phyloP scores from a whole-genome alignment of 2,113 vertebrate genomes.

The Potamarius usumacintae region DNA sequence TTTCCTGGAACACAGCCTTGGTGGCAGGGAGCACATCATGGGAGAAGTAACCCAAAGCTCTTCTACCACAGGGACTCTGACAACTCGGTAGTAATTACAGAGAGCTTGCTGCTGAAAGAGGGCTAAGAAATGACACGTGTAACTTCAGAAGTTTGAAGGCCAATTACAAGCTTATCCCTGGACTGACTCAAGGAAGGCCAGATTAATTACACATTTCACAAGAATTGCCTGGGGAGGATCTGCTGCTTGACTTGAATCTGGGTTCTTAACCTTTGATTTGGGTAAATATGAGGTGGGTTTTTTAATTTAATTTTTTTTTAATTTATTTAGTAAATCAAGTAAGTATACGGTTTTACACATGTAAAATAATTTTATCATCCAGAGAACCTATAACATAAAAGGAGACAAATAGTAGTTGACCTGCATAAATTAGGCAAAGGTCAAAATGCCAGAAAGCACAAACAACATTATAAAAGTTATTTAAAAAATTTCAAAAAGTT shows the following conservation, averaged over 20 bases:
- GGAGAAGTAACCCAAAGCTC: slow-evolving; percentile 39
- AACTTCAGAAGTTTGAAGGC: slow-evolving; percentile 52
- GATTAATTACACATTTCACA: slow-evolving; percentile 72
- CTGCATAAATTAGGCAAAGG: background rate
- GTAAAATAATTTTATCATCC: background rate
- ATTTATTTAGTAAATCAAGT: background rate
- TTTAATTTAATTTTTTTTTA: background rate
- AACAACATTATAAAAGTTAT: background rate
- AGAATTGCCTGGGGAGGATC: slow-evolving; percentile 55
- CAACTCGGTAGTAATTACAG: slow-evolving; percentile 44
- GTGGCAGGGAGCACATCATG: slow-evolving; percentile 2
- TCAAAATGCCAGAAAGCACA: background rate
- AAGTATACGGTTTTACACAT: background rate
- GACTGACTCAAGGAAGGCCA: slow-evolving; percentile 41
- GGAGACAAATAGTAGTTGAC: background rate
- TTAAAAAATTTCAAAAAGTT: too few species aligned
- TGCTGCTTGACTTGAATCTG: slow-evolving; percentile 43
- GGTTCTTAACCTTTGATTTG: slow-evolving; percentile 25
- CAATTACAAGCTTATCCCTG: slow-evolving; percentile 63
- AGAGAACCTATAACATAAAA: too few species aligned
- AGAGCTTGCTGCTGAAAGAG: slow-evolving; percentile 17
- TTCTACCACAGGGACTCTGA: slow-evolving; percentile 32
- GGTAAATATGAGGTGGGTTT: background rate
- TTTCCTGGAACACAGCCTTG: slow-evolving; percentile 24
- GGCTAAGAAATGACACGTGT: slow-evolving; percentile 3